Evolutionary conservation across 2,113 vertebrate genomes (phyloP).

Genomic region (Todiramphus chloris): DNA sequence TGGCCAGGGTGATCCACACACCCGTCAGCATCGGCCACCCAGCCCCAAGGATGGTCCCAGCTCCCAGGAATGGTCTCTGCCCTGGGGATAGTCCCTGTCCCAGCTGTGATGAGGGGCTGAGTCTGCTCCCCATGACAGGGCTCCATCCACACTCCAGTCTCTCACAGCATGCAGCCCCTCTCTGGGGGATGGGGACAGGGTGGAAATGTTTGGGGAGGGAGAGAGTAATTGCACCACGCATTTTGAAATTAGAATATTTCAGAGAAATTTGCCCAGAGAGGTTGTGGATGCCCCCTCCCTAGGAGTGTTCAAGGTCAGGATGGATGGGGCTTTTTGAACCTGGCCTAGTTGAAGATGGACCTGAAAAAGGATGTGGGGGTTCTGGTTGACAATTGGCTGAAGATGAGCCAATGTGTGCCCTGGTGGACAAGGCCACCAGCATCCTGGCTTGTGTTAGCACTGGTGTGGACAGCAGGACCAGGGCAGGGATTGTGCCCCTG

Average conservation of each 20-base stretch:
- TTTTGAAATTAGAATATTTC: neutral
- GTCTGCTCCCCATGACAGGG: no score
- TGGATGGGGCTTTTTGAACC: neutral
- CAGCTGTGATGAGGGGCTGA: no score
- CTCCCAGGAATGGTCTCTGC: neutral
- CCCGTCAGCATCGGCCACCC: neutral
- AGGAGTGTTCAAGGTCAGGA: neutral
- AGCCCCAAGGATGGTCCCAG: neutral
- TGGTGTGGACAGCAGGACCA: no score
- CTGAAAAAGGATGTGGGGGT: no score
- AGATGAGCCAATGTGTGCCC: no score
- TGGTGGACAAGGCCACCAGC: no score
- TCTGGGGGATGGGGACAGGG: rapidly evolving
- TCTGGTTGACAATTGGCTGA: no score
- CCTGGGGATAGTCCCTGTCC: neutral
- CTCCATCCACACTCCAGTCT: neutral
- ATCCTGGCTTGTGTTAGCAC: no score
- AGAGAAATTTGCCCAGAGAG: neutral
- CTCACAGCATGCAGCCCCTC: neutral
- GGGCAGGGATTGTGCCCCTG: no score
- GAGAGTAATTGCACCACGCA: rapidly evolving
- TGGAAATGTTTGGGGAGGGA: neutral
- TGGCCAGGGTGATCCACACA: rapidly evolving
- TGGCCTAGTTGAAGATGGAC: neutral
- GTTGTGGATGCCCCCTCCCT: neutral